Percentiles rank a stretch among this genome's conserved stretches.
These are phyloP conservation scores for Noctua janthe DNA, from an alignment of 2,888 invertebrate genomes.

Conservation along the genomic window DNA sequence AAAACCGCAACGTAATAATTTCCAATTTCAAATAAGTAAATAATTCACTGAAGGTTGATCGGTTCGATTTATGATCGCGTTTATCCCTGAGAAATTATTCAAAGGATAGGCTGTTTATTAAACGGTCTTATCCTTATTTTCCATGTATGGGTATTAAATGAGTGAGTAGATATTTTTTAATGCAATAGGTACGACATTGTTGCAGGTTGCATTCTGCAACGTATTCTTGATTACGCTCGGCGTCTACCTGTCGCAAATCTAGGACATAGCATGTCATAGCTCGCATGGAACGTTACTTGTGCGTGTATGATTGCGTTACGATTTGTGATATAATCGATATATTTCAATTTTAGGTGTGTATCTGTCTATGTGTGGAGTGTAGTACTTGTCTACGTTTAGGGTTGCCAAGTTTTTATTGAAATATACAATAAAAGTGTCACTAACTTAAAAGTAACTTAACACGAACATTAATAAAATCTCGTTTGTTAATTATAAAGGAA, in stretches of 20 bases:
- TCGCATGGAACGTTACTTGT: constrained; percentile 82
- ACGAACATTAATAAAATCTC: constrained; percentile 40
- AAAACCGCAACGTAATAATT: constrained; percentile 88
- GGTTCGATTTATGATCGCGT: constrained; percentile 72
- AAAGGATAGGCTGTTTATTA: constrained; percentile 75
- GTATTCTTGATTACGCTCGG: constrained; percentile 78
- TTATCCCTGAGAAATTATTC: constrained; percentile 77
- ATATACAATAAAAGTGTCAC: background rate
- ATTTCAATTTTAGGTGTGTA: constrained; percentile 73
- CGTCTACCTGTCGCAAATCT: constrained; percentile 86
- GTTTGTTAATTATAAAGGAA: constrained; percentile 56
- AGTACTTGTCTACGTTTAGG: constrained; percentile 58
- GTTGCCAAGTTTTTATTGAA: constrained; percentile 37
- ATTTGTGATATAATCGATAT: constrained; percentile 86
- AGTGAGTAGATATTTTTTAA: constrained; percentile 67
- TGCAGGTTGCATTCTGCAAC: constrained; percentile 72
- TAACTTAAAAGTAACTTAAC: constrained; percentile 32
- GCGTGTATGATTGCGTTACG: constrained; percentile 84
- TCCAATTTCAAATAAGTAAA: constrained; percentile 87
- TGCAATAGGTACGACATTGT: constrained; percentile 77
- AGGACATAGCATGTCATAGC: constrained; percentile 88
- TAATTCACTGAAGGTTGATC: constrained; percentile 83
- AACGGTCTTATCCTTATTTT: constrained; percentile 73
- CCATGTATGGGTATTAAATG: constrained; percentile 66
- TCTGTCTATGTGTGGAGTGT: constrained; percentile 60